These are phyloP conservation scores for Oryzias curvinotus DNA, from an alignment of 2,113 vertebrate species.

Conservation along the genomic window DNA sequence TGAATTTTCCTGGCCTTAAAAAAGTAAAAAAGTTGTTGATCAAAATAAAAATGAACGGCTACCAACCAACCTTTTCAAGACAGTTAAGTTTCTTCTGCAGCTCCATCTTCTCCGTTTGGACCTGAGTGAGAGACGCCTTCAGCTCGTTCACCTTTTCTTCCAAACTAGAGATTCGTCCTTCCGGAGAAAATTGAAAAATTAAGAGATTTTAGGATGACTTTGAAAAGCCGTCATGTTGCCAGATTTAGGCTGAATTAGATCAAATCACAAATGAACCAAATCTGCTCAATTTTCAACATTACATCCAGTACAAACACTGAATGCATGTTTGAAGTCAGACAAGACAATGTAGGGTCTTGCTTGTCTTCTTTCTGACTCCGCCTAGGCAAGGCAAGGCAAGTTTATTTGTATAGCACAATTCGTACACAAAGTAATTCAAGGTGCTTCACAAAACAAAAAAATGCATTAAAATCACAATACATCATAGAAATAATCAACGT, in stretches of 20 bases:
- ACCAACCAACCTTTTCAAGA: constrained; percentile 86
- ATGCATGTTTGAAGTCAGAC: too few relatives aligned
- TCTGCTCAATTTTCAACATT: constrained; percentile 16
- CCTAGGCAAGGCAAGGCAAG: too few relatives aligned
- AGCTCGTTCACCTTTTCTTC: constrained; percentile 87
- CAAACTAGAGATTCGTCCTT: constrained; percentile 81
- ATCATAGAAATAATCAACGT: too few relatives aligned
- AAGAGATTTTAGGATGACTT: neutral
- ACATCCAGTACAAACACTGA: constrained; percentile 7
- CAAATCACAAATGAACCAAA: constrained; percentile 9
- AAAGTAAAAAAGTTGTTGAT: neutral
- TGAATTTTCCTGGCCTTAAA: neutral
- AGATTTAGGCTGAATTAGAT: neutral
- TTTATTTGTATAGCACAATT: too few relatives aligned
- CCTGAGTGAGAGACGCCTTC: constrained; percentile 78
- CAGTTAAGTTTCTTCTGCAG: constrained; percentile 86
- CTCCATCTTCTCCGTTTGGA: constrained; percentile 87
- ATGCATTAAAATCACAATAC: too few relatives aligned
- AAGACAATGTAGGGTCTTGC: constrained; percentile 2
- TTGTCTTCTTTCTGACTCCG: constrained; percentile 37
- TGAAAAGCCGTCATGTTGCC: neutral
- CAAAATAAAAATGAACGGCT: constrained; percentile 1
- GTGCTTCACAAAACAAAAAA: too few relatives aligned
- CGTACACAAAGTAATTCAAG: too few relatives aligned
- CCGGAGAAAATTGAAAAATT: neutral